Evolutionary conservation across 1,140 invertebrate species (phyloP), one percentile per base, ranked within the genome.

Genomic region (Ganaspis sp.): DNA sequence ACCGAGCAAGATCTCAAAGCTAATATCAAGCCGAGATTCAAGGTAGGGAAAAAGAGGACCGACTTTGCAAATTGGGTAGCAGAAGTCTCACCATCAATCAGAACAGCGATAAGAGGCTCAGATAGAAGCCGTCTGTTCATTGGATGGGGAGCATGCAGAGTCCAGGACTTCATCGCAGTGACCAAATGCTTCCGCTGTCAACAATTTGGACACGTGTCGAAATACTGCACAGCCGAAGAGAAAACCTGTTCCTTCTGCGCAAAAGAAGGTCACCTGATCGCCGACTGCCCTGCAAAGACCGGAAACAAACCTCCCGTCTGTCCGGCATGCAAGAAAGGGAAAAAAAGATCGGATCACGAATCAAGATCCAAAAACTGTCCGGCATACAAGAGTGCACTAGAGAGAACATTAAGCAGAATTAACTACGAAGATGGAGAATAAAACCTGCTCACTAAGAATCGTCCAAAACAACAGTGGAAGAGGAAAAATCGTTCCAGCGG

Each of bases 81-180:
- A n/a, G n/a, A n/a, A n/a, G n/a, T n/a, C n/a, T n/a, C n/a, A n/a
- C n/a, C n/a, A n/a, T n/a, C n/a, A n/a, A n/a, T n/a, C n/a, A n/a
- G n/a, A n/a, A n/a, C n/a, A n/a, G n/a, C n/a, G n/a, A n/a, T n/a
- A n/a, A 42, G 21, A 17, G 23, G 17, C 11, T 0, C 34, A 8
- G 19, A 72, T 8, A 73, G 64, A 1, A 15, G 12, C 0, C 64
- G 78, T 1, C 0, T 83, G 0, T 80, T 76, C 19, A 38, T 85
- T 6, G 79, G 72, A 0, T 80, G 72, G 72, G 5, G 72, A 9
- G 23, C 83, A 85, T 38, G 69, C n/a, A n/a, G n/a, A n/a, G n/a
- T n/a, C n/a, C n/a, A n/a, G n/a, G n/a, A n/a, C n/a, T n/a, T n/a
- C n/a, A n/a, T n/a, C n/a, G n/a, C n/a, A n/a, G n/a, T n/a, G n/a